Conservation (phyloP, 2,797 vertebrate species). For the Catostomus latipinnis region DNA sequence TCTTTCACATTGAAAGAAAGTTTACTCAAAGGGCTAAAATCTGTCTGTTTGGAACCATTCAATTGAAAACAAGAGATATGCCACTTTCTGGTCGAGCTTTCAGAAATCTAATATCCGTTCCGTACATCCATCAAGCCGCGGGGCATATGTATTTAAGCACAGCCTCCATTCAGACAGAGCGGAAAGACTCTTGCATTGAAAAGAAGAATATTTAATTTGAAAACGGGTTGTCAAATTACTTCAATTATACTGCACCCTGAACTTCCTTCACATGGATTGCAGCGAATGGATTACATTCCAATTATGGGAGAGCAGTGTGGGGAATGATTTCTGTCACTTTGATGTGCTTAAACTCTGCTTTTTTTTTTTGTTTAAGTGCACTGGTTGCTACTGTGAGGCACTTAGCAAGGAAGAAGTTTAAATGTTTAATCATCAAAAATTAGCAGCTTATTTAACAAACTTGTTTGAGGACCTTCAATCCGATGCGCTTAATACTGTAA, state of each 20-base stretch:
- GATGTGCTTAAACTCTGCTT: slow-evolving; percentile 32
- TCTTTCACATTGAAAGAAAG: slow-evolving; percentile 55
- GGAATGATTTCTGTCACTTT: slow-evolving; percentile 50
- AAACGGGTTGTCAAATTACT: slow-evolving; percentile 72
- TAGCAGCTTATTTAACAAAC: slow-evolving; percentile 55
- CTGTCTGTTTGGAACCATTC: slow-evolving; percentile 68
- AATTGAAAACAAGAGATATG: slow-evolving; percentile 67
- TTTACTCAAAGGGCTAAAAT: slow-evolving; percentile 59
- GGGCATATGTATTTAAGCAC: slow-evolving; percentile 67
- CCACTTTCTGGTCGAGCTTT: slow-evolving; percentile 66
- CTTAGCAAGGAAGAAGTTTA: slow-evolving; percentile 52
- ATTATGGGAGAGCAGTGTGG: slow-evolving; percentile 58
- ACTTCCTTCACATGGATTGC: slow-evolving; percentile 69
- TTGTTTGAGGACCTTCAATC: not conserved
- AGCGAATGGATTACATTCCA: slow-evolving; percentile 65
- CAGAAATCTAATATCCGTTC: slow-evolving; percentile 77
- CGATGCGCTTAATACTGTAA: not conserved
- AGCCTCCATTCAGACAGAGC: slow-evolving; percentile 59
- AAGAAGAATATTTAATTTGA: slow-evolving; percentile 72
- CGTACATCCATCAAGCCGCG: slow-evolving; percentile 71
- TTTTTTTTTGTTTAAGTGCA: slow-evolving; percentile 17
- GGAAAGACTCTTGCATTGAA: slow-evolving; percentile 58
- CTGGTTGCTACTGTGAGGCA: slow-evolving; percentile 34
- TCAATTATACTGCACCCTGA: slow-evolving; percentile 68
- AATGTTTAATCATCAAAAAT: slow-evolving; percentile 60